phyloP scores from a whole-genome alignment of 1,140 invertebrate genomes.

The Listronotus bonariensis region DNA sequence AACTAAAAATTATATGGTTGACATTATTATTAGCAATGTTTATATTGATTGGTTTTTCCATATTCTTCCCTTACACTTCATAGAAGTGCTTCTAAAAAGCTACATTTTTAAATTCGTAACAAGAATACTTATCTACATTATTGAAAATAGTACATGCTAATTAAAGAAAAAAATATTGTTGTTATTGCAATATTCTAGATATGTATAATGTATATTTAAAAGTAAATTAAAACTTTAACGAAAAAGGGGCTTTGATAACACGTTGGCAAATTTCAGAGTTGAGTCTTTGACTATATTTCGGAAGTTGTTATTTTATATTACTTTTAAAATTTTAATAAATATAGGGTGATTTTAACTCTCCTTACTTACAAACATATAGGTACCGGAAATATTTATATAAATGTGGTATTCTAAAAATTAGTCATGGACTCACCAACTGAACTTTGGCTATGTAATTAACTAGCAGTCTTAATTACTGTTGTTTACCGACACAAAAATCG shows the following conservation, averaged over 20 bases:
- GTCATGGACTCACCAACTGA: too few species aligned
- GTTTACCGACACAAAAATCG: too few species aligned
- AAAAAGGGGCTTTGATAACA: background rate
- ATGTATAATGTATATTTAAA: slow-evolving; percentile 28
- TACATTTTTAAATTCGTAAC: slow-evolving; percentile 51
- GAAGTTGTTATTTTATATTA: too few species aligned
- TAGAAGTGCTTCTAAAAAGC: slow-evolving; percentile 4
- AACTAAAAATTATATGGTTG: too few species aligned
- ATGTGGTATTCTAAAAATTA: too few species aligned
- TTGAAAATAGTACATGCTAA: slow-evolving; percentile 3
- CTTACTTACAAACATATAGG: too few species aligned
- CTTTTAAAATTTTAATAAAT: too few species aligned
- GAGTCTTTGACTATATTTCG: background rate
- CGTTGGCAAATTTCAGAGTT: background rate
- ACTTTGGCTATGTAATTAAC: too few species aligned
- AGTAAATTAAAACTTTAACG: slow-evolving; percentile 2
- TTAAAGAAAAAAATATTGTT: slow-evolving; percentile 19
- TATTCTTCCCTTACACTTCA: slow-evolving; percentile 4
- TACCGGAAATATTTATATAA: too few species aligned
- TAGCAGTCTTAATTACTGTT: too few species aligned
- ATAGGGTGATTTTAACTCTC: too few species aligned
- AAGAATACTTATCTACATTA: slow-evolving; percentile 44
- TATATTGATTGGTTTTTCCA: slow-evolving; percentile 6
- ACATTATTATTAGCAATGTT: background rate
- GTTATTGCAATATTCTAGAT: slow-evolving; percentile 40